A percentile compares a stretch with the other conserved stretches of the same genome.
Conservation (phyloP, 2,113 vertebrate species). For the Lycocorax pyrrhopterus region DNA sequence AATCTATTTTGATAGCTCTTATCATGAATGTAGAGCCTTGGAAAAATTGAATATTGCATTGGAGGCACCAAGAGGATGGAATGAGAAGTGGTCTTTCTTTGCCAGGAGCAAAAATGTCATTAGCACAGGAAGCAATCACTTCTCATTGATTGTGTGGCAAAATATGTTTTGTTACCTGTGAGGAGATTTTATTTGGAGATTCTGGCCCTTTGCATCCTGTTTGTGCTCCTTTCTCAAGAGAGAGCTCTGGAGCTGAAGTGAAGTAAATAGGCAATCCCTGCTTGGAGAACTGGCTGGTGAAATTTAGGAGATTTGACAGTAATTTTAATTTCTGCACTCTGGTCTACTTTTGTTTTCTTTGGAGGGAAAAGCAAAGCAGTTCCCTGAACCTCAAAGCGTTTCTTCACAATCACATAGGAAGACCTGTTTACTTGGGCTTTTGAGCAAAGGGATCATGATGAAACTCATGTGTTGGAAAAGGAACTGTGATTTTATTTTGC, state of each 20-base stretch:
- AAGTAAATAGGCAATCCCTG: neutral
- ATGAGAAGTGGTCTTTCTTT: neutral
- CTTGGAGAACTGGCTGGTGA: neutral
- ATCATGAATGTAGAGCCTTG: neutral
- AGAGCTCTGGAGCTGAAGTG: neutral
- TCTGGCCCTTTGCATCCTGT: neutral
- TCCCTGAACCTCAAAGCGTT: neutral
- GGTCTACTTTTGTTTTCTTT: neutral
- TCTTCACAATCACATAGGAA: neutral
- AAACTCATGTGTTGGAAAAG: neutral
- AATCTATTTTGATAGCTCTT: neutral
- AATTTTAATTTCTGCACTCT: neutral
- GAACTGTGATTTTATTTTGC: neutral
- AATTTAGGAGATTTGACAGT: neutral
- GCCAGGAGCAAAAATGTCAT: neutral
- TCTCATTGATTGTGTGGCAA: neutral
- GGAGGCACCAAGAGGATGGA: neutral
- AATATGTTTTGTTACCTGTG: neutral
- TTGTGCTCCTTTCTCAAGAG: neutral
- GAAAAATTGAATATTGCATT: neutral
- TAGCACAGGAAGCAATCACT: neutral
- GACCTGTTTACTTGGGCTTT: neutral
- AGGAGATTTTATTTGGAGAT: neutral
- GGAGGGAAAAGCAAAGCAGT: neutral
- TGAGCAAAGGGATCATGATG: neutral